Base-by-base conservation (phyloP, 2,113 vertebrate species). In the Apteryx mantelli region DNA sequence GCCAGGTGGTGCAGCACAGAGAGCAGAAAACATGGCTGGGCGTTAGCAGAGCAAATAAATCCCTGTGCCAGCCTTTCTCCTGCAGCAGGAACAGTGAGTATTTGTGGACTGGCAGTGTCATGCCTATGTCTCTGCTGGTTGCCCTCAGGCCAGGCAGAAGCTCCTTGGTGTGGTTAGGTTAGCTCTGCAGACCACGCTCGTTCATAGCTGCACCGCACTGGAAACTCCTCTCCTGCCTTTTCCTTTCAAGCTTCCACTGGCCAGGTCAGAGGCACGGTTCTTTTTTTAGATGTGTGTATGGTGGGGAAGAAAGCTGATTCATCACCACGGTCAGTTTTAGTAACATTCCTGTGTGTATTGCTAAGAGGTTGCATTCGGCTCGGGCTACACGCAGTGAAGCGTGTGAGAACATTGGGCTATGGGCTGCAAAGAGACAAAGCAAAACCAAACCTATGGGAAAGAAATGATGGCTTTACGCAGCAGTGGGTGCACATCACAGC, bases 91-190 rank as follows among this genome's bases (percentile, higher is more conserved):
- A 3, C 9, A 8, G 3, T 52, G 32, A 4, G 15, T 12, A 6
- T 11, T 15, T 66, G 7, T 7, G 8, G 2, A 10, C 2, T 20
- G 9, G 6, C 70, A 6, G 32, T 0, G 22, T 3, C 5, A 9
- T 5, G 17, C 18, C 15, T 1, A 30, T 3, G 25, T 48, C 40
- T 16, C 58, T 3, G 5, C 6, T 4, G 20, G 7, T 15, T 34
- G 25, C 46, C 7, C 2, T 48, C 0, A 5, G 48, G 42, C 46
- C 46, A 26, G 26, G 38, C 14, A 6, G 17, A 21, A 30, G 22
- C 22, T 42, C 30, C 34, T 34, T 11, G 46, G 38, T 1, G 8
- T 2, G 61, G 48, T 8, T 42, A 0, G 10, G 8, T 24, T 8
- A 24, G 26, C 42, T 63, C 55, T 34, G 55, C 46, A 32, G 56